Evolutionary conservation across 2,888 invertebrate species (phyloP).

Genomic region (Cinara cedri): DNA sequence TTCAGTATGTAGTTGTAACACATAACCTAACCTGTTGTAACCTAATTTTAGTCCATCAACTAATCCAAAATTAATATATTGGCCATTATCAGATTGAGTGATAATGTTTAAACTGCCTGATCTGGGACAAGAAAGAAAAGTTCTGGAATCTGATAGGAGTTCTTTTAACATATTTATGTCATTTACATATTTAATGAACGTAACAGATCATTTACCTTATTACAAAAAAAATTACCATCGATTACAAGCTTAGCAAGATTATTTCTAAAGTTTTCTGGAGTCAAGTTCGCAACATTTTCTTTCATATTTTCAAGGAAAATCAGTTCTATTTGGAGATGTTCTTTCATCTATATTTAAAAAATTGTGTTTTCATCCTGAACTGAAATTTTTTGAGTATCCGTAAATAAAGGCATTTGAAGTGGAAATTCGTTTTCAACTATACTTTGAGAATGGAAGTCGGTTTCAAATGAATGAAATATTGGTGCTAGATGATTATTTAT

Average conservation of each 20-base stretch:
- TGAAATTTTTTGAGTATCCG: conserved; percentile 2
- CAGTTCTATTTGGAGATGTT: not conserved
- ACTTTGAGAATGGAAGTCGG: not conserved
- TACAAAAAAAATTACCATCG: conserved; percentile 6
- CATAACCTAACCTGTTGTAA: too few species aligned
- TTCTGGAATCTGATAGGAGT: not conserved
- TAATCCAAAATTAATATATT: conserved; percentile 7
- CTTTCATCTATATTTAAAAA: not conserved
- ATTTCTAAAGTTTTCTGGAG: not conserved
- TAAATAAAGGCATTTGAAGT: not conserved
- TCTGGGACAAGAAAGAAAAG: conserved; percentile 4
- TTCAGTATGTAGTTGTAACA: conserved; percentile 6
- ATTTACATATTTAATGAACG: conserved; percentile 8
- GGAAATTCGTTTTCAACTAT: not conserved
- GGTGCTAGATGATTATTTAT: not conserved
- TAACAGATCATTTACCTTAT: conserved; percentile 5
- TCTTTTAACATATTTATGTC: conserved; percentile 9
- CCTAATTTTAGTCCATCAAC: conserved; percentile 12
- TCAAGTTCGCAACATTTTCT: not conserved
- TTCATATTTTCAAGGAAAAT: conserved; percentile 8
- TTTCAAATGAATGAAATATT: not conserved
- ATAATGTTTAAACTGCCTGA: conserved; percentile 6
- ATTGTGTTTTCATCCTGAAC: conserved; percentile 2
- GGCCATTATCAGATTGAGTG: conserved; percentile 3
- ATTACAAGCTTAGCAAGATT: conserved; percentile 4